Evolutionary conservation across 1,140 invertebrate species (phyloP), one percentile per base, ranked within the genome.

Genomic region (Hyles vespertilio): DNA sequence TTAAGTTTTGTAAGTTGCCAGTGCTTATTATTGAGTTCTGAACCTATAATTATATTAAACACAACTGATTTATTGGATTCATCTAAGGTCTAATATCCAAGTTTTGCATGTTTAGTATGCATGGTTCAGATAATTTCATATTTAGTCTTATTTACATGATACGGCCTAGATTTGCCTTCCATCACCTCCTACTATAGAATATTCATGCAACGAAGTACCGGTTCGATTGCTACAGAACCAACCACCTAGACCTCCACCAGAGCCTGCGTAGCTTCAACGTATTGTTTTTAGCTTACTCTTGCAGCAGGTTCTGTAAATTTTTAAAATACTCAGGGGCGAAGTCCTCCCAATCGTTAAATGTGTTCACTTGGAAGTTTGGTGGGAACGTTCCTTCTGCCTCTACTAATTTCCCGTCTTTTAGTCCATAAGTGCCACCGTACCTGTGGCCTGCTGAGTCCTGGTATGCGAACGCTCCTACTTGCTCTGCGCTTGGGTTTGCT

Each of bases 391-490:
- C 67, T 32, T 69, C 58, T 3, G 49, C 49, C 8, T 65, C 45
- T 48, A 63, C 65, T 0, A 71, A 58, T 40, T 67, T 51, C 45
- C 63, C 73, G 69, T 73, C 71, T 43, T 60, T 67, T 51, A 81
- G 63, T n/a, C 67, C 71, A 63, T 79, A 89, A 32, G 79, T 85
- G 5, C 84, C 83, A 59, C 77, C 74, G 74, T 89, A 89, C 82
- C 81, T 87, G 77, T 81, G 76, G 55, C 85, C 85, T 2, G 69
- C 9, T 3, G 85, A 72, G 65, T 87, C 85, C 57, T 77, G 70
- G 58, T 84, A 89, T 5, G 80, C 68, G 63, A 74, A 84, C 33
- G 69, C 76, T 32, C 74, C 81, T 56, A 79, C 81, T 33, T 83
- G 77, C 36, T 54, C 56, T 33, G 70, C 58, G 5, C 50, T 56